Base-by-base conservation (phyloP, 2,888 invertebrate genomes). In the Nomada fabriciana region DNA sequence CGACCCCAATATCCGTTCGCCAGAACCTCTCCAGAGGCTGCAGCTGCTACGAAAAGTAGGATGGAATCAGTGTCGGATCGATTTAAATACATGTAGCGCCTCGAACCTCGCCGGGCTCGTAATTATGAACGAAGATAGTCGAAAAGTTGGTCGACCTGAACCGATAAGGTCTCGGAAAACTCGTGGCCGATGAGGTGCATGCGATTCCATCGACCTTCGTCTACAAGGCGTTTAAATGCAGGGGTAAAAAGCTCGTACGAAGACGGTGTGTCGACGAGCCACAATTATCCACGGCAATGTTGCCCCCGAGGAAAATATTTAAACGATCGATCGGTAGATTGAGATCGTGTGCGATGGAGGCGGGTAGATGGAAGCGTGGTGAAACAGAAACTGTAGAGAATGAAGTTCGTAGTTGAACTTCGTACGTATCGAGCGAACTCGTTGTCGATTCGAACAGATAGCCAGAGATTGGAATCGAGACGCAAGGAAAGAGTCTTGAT, bases 1-100 rank as follows among this genome's bases (percentile, higher is more conserved):
- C 67, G 70, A 59, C 76, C 80, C 82, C 79, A 84, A 82, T 84
- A 79, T 84, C 79, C 82, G 77, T 76, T 79, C 18, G 29, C 59
- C 50, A 79, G 82, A 57, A 23, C 15, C 53, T 67, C 43, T 67
- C 64, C 55, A 61, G 52, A 70, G 50, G 50, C 11, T 60, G 59
- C 64, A 60, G 36, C 59, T 20, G 5, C 18, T 18, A 50, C 18
- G 20, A 47, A 64, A 76, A 80, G 76, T 59, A 42, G 70, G 64
- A 52, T 65, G 52, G 69, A 36, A 59, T 69, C 63, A 68, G 42
- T 29, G 50, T 42, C 47, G 72, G 65, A 80, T 76, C 71, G 80
- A 76, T 80, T 47, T 60, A 25, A 47, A 18, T 60, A 43, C 76
- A 71, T 43, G 59, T 29, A 20, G 36, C 18, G 42, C 43, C 13